These are phyloP conservation scores for Drosophila longiperda DNA, from an alignment of 2,888 invertebrate species.

Conservation along the genomic window DNA sequence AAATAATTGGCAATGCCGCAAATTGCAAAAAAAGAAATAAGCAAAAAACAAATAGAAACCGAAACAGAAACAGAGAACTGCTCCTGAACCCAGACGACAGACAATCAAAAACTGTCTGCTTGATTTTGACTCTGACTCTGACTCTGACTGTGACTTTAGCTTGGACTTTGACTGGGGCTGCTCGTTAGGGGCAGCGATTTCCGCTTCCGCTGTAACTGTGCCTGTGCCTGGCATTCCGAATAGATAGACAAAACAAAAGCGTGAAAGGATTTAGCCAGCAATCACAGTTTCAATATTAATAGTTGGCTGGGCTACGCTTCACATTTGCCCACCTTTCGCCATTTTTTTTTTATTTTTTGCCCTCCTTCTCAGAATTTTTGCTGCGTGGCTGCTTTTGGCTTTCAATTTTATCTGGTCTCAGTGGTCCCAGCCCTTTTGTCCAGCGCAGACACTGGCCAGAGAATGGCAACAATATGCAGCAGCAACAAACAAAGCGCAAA, in stretches of 20 bases:
- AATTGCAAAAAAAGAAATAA: conserved; percentile 30
- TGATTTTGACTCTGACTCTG: conserved; percentile 49
- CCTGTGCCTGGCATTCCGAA: conserved; percentile 66
- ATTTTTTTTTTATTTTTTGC: background rate
- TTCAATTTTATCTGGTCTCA: conserved; percentile 60
- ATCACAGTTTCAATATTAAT: conserved; percentile 72
- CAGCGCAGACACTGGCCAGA: conserved; percentile 59
- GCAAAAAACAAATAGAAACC: conserved; percentile 31
- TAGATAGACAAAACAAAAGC: conserved; percentile 66
- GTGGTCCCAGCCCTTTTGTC: conserved; percentile 51
- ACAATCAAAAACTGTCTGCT: conserved; percentile 78
- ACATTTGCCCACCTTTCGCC: background rate
- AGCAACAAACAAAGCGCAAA: conserved; percentile 63
- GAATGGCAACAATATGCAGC: conserved; percentile 52
- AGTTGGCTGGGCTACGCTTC: conserved; percentile 31
- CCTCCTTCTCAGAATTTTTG: conserved; percentile 60
- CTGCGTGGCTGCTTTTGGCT: conserved; percentile 74
- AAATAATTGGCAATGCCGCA: conserved; percentile 76
- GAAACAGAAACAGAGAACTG: conserved; percentile 34
- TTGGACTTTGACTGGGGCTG: conserved; percentile 21
- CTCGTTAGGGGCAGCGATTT: conserved; percentile 72
- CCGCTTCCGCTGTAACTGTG: conserved; percentile 59
- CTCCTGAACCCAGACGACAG: conserved; percentile 69
- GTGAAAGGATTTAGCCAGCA: conserved; percentile 66
- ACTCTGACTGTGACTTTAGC: conserved; percentile 15